A percentile compares a stretch with the other conserved stretches of the same genome.
phyloP scores from a whole-genome alignment of 92 coral and sea anemone species.

The Porites evermanni region DNA sequence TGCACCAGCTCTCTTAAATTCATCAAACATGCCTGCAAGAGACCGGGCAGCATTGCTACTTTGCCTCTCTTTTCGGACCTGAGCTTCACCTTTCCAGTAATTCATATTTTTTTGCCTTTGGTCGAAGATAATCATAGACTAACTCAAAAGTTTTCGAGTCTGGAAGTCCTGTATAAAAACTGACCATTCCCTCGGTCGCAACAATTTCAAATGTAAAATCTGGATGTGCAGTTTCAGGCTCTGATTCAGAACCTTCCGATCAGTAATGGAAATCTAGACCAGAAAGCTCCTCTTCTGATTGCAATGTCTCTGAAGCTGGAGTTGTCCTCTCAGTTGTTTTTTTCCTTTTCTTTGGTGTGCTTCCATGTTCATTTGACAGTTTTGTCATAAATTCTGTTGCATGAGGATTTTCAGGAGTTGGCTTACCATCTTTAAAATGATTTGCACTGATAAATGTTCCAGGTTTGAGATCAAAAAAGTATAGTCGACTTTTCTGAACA shows the following conservation, averaged over 20 bases:
- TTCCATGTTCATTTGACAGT: conserved; percentile 43
- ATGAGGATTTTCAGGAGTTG: conserved; percentile 34
- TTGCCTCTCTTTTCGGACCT: conserved; percentile 14
- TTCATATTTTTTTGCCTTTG: conserved; percentile 43
- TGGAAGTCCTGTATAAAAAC: conserved; percentile 4
- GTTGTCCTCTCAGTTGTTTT: neutral
- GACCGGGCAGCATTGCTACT: neutral
- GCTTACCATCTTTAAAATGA: conserved; percentile 48
- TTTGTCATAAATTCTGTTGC: conserved; percentile 39
- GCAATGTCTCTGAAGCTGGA: neutral
- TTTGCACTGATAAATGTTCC: conserved; percentile 48
- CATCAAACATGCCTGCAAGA: neutral
- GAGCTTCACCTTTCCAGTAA: conserved; percentile 45
- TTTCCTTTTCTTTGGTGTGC: conserved; percentile 35
- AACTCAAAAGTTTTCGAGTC: conserved; percentile 17
- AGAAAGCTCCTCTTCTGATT: neutral
- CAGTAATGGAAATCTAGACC: neutral
- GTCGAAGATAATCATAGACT: conserved; percentile 15
- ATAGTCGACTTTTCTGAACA: conserved; percentile 29
- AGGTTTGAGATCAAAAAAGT: conserved; percentile 37
- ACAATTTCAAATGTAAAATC: neutral
- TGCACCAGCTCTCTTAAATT: conserved; percentile 1
- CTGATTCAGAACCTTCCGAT: neutral
- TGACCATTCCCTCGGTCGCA: neutral
- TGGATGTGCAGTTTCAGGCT: neutral